Conservation (phyloP, 2,797 vertebrate genomes). For the Sphenopsis melanotis region DNA sequence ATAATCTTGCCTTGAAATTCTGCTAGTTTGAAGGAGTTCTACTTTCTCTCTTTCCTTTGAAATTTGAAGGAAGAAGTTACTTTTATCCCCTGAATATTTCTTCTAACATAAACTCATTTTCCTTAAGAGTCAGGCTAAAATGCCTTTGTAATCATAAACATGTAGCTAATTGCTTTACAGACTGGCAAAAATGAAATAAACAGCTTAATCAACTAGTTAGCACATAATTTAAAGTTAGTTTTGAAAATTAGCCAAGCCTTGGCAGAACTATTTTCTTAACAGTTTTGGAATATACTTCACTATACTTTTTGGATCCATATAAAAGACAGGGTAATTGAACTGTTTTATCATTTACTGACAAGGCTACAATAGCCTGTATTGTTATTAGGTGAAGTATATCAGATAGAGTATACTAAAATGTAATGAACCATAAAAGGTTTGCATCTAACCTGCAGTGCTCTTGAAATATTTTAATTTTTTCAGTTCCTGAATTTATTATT, state of each 20-base stretch:
- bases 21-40: background rate
- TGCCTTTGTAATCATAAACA: background rate
- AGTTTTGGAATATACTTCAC: background rate
- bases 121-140: background rate
- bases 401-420: constrained; percentile 61
- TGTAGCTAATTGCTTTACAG: background rate
- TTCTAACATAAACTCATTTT: background rate
- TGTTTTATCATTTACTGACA: constrained; percentile 62
- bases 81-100: background rate
- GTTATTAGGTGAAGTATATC: constrained; percentile 54
- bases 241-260: background rate
- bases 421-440: constrained; percentile 62
- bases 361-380: constrained; percentile 5
- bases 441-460: constrained; percentile 41
- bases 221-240: background rate
- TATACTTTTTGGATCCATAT: background rate
- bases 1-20: background rate
- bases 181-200: background rate
- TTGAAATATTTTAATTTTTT: constrained; percentile 44
- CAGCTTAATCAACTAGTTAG: background rate
- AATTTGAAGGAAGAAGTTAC: background rate
- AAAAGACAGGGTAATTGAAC: constrained; percentile 56
- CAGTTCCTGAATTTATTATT: constrained; percentile 42
- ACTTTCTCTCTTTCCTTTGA: background rate
- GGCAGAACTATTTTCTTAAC: background rate